Base-by-base conservation (phyloP, 2,888 invertebrate genomes). In the Xylophagus ater region DNA sequence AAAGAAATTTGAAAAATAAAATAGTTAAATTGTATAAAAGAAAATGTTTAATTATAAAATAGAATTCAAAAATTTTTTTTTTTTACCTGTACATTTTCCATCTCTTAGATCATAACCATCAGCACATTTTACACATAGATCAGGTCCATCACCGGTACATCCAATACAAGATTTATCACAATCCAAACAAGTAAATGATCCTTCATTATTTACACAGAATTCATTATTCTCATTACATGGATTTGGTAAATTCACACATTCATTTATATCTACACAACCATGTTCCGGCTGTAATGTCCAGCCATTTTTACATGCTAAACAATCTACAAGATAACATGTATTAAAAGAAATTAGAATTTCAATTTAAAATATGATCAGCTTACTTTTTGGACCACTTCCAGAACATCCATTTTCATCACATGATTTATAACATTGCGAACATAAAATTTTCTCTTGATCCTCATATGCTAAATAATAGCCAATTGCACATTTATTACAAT, bases 121-220 rank as follows among this genome's bases (percentile, higher is more conserved):
- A 0, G 82, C 80, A 69, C 94, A 94, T 54, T 75, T 70, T 20
- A 71, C 68, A 62, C 94, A 94, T 78, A 87, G 84, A 59, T 93
- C 90, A 0, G 90, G 87, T 0, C 93, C 93, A 61, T 88, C 88
- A 0, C 89, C 89, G 37, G 76, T 73, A 57, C 94, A 94, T 1
- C 81, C 80, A 32, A 73, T 65, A 57, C 93, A 94, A 0, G 90
- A 74, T 52, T 72, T 76, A 62, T 93, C 89, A 66, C 94, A 94
- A 35, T 72, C 76, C 25, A 62, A 49, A 38, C 93, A 93, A 8
- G 70, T 65, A 55, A 73, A 87, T 0, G 85, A 82, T 6, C 94
- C 93, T 37, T 87, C 82, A 9, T 78, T 82, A 58, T 94, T 94
- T 4, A 88, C 73, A 59, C 94, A 94, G 58, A 90, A 92, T 56